Base-by-base conservation (phyloP, 2,113 vertebrate genomes). In the Rhegmatorhina hoffmannsi region DNA sequence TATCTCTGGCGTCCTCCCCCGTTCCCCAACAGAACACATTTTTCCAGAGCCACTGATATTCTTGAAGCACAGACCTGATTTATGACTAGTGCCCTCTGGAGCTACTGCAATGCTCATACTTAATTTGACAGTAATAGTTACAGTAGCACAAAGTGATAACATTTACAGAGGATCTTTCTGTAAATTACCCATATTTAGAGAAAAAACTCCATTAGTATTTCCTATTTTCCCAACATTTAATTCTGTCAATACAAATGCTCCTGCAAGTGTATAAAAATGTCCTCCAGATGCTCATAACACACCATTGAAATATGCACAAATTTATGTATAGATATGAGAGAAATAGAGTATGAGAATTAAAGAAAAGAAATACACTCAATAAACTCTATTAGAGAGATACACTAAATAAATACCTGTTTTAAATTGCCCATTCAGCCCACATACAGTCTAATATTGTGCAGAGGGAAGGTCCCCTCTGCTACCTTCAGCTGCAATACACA, bases 31-130 rank as follows among this genome's bases (percentile, higher is more conserved):
- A 89, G 78, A 79, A 79, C 78, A 59, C 63, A 87, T 94, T 95
- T 92, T 95, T 95, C 82, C 52, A 31, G 55, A 91, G 84, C 75
- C 91, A 80, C 78, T 44, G 72, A 85, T 85, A 87, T 19, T 79
- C 77, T 38, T 85, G 67, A 78, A 85, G 87, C 36, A 52, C 36
- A 69, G 85, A 55, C n/a, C 62, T 93, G 79, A 80, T 66, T 93
- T 90, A 92, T 62, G 53, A 53, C 21, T 7, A 15, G 52, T 58
- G 70, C 55, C 82, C 83, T 62, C 86, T 58, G 50, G 72, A 95
- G 79, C 46, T 79, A 53, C 79, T 55, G 88, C 75, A 83, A 11
- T 19, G 43, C 63, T 66, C 17, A 29, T 16, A 33, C 75, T 79
- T 23, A 29, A 59, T 77, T 62, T 62, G 36, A 79, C 31, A 46